phyloP scores from a whole-genome alignment of 2,888 invertebrate species.

The Parnassius orleans region DNA sequence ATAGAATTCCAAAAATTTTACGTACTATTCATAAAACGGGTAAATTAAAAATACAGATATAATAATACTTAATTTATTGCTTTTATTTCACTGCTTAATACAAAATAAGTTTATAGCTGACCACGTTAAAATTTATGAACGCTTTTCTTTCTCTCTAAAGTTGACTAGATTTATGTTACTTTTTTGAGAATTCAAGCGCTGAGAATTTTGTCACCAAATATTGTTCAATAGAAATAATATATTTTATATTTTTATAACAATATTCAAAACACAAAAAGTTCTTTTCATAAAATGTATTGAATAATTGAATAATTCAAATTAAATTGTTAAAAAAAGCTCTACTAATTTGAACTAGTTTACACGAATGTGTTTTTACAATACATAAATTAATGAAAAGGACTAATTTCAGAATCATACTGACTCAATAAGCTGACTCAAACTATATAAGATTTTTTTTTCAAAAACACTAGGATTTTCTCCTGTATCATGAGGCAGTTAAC shows the following conservation, averaged over 20 bases:
- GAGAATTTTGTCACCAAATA: no score
- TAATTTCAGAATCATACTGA: not conserved
- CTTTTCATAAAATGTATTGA: no score
- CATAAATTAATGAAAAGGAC: slow-evolving; percentile 3
- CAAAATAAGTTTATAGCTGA: not conserved
- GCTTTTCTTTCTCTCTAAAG: slow-evolving; percentile 14
- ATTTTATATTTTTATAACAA: no score
- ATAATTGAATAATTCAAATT: no score
- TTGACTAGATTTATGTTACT: slow-evolving; percentile 24
- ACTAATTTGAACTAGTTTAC: slow-evolving; percentile 21
- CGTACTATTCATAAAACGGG: not conserved
- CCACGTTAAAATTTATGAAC: slow-evolving; percentile 2
- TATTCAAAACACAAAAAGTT: no score
- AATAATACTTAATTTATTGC: slow-evolving; percentile 14
- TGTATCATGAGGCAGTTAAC: no score
- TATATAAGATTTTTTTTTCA: no score
- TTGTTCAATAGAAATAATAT: not conserved
- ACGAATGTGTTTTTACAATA: slow-evolving; percentile 8
- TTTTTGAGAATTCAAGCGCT: slow-evolving; percentile 12
- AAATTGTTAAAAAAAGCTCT: not conserved
- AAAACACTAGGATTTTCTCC: no score
- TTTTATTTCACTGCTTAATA: slow-evolving; percentile 1
- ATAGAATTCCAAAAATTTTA: no score
- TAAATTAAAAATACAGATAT: not conserved
- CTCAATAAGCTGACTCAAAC: no score